Base-by-base conservation (phyloP, 30 jellyfish, hydroid and myxozoan species). In the Pseudorhiza aurosa region DNA sequence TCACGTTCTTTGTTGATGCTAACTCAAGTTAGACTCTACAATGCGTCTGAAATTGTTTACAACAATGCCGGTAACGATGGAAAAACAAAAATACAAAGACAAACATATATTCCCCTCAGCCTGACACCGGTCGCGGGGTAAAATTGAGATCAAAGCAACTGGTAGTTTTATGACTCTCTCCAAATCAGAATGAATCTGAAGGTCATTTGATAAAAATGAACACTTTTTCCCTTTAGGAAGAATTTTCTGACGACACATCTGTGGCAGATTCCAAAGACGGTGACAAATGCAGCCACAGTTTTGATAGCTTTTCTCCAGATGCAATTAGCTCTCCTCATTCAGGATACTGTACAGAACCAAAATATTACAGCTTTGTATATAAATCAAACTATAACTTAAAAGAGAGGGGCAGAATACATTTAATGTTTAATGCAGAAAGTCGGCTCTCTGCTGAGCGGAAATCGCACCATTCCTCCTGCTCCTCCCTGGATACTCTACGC, bases 281-380 rank as follows among this genome's bases (percentile, higher is more conserved):
- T 8, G 96, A 78, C 65, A 51, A 87, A 19, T 63, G 77, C 46
- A 37, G 80, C 50, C 62, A 65, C 44, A 74, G 91, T 28, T 85
- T 85, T 44, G 96, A 85, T 31, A 57, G 12, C 47, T 93, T 87
- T 65, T 69, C 97, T 6, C 97, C 97, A 14, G 96, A 84, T 26
- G 97, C 96, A 49, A 85, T 92, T 28, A 83, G 96, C 79, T 92
- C 98, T 12, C 98, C 98, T 1, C 94, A 75, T 56, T 46, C 93
- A 2, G 89, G 80, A 5, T 83, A 88, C 64, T 51, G 74, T 17
- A 62, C 82, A 14, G 97, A 86, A 22, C 88, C 96, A 59, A 74
- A 64, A 59, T 85, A 22, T 40, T 65, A 81, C 76, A 81, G 78
- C 58, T 67, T 90, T 26, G 87, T 71, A 18, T 64, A 70, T 43